Conservation (phyloP, 2,888 invertebrate genomes). For the Taenaris catops region DNA sequence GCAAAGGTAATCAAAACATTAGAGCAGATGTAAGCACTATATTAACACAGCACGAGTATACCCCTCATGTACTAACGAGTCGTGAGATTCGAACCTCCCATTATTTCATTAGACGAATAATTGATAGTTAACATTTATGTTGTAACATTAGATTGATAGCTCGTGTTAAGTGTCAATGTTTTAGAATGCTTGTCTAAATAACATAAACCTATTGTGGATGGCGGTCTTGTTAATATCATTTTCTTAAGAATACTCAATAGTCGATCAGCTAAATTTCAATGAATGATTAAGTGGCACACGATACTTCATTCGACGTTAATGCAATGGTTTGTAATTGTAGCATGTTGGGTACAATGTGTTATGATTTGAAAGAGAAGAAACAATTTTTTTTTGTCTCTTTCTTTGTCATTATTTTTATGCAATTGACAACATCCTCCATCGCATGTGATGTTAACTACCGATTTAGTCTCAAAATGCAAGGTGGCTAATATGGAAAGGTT, state of each 20-base stretch:
- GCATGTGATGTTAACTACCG: too few species aligned
- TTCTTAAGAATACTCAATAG: conserved; percentile 39
- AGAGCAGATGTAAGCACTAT: conserved; percentile 23
- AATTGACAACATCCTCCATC: too few species aligned
- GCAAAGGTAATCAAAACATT: conserved; percentile 19
- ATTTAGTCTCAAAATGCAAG: too few species aligned
- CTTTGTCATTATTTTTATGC: too few species aligned
- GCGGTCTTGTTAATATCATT: conserved; percentile 26
- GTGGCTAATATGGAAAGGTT: too few species aligned
- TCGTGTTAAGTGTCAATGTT: conserved; percentile 53
- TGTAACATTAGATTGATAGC: conserved; percentile 67
- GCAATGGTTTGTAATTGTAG: conserved; percentile 36
- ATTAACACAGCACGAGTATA: conserved; percentile 24
- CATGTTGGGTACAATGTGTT: conserved; percentile 15
- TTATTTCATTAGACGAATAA: conserved; percentile 69
- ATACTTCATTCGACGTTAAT: conserved; percentile 56
- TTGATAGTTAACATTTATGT: conserved; percentile 60
- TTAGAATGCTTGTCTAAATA: conserved; percentile 30
- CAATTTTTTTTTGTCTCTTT: too few species aligned
- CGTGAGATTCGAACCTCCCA: conserved; percentile 54
- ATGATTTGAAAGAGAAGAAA: background rate
- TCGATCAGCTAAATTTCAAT: conserved; percentile 40
- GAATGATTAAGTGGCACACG: conserved; percentile 49
- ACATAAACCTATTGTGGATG: conserved; percentile 42
- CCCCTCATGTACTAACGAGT: conserved; percentile 35